A percentile compares a stretch with the other conserved stretches of the same genome.
Evolutionary conservation across 2,888 invertebrate species (phyloP).

Genomic region (Choristoneura rosaceana): DNA sequence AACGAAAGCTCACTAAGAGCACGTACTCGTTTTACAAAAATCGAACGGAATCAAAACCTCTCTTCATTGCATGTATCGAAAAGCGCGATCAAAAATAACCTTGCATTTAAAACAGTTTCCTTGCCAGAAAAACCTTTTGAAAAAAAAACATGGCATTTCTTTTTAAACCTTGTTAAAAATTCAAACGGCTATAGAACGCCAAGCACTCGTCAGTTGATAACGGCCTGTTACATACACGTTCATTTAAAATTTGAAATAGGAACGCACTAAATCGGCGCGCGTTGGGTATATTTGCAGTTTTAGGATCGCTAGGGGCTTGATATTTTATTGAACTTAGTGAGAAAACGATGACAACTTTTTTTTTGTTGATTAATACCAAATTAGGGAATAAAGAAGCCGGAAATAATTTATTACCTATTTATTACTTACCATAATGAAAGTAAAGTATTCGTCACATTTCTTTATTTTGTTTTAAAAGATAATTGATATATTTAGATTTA

Average conservation of each 20-base stretch:
- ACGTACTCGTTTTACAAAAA: no score
- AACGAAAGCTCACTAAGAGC: no score
- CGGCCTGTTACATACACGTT: slow-evolving; percentile 34
- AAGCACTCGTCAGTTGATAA: slow-evolving; percentile 30
- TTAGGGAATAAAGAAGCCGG: no score
- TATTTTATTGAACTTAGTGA: background rate
- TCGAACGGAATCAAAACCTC: background rate
- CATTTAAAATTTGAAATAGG: slow-evolving; percentile 32
- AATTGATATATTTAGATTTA: no score
- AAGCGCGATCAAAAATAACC: slow-evolving; percentile 6
- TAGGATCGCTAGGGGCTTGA: slow-evolving; percentile 24
- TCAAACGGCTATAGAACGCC: slow-evolving; percentile 30
- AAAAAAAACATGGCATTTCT: slow-evolving; percentile 21
- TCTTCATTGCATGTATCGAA: no score
- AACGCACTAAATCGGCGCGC: slow-evolving; percentile 26
- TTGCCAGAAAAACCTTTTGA: background rate
- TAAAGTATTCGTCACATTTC: no score
- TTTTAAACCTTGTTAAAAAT: slow-evolving; percentile 34
- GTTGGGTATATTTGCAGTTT: background rate
- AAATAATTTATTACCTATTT: no score
- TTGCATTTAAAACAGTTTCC: background rate
- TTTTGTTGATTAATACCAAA: no score
- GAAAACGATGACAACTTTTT: no score
- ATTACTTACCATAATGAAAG: no score
- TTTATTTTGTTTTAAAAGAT: no score